Evolutionary conservation across 2,888 invertebrate species (phyloP), one percentile per base, ranked within the genome.

Genomic region (Pandemis cinnamomeana): DNA sequence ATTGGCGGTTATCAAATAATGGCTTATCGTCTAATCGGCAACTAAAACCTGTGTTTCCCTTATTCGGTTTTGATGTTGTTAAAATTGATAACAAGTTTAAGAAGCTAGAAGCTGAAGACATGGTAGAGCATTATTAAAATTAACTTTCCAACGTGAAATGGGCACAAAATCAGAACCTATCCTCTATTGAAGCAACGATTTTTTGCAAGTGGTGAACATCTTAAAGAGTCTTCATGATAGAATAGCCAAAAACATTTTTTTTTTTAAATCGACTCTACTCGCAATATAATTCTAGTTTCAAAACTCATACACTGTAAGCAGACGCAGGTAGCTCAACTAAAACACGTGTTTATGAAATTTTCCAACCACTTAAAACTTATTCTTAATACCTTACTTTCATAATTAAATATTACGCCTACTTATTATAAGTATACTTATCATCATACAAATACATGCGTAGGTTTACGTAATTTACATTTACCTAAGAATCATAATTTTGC

Each of bases 381-480:
- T 27, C n/a, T 58, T 27, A 58, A 58, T 58, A 20, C 15, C 58
- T 27, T 27, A 58, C 27, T 10, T 27, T 58, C 58, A 27, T 58
- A 58, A 58, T 58, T 58, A 58, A 58, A 58, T 58, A 58, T 58
- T 58, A 58, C 11, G 10, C 5, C 58, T 58, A 58, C 58, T 58
- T 58, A 58, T 58, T 58, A 58, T 27, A 27, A 58, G 27, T 58
- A 36, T 58, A 58, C 27, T 58, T 61, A 61, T 61, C 41, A n/a
- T 41, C 36, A 61, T 61, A 61, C 41, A 61, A 61, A 41, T 41
- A 41, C 41, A 41, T n/a, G 61, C n/a, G 41, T 36, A 60, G 60
- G 6, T 61, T 10, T 61, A 61, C 61, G n/a, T 61, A 61, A 61
- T 61, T 41, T 61, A 61, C 5, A 61, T 61, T 41, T 61, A 61